Conservation (phyloP, 1,140 invertebrate genomes). For the Zaprionus lachaisei region DNA sequence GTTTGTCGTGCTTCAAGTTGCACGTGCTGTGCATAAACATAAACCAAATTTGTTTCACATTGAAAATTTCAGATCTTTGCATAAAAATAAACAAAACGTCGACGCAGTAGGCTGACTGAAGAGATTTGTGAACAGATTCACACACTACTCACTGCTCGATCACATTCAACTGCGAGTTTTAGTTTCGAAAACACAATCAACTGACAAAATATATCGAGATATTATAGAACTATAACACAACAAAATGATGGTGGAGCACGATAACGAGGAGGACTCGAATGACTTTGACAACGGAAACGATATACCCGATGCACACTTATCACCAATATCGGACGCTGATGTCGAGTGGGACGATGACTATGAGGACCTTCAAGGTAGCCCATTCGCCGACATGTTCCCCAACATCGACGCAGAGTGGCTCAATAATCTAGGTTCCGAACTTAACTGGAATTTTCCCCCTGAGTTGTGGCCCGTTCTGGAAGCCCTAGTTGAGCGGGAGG, state of each 20-base stretch:
- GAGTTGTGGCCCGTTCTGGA: constrained; percentile 2
- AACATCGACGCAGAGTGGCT: not conserved
- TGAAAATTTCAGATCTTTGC: not conserved
- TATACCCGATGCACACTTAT: not conserved
- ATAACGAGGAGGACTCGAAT: not conserved
- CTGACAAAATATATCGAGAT: not conserved
- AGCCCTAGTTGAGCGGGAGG: not conserved
- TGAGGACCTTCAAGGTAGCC: not conserved
- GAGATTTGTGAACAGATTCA: not conserved
- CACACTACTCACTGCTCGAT: not conserved
- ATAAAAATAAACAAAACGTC: not conserved
- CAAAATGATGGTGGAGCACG: not conserved
- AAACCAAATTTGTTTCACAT: constrained; percentile 7
- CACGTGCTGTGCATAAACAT: constrained; percentile 7
- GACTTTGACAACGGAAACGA: not conserved
- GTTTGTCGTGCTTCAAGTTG: constrained; percentile 36
- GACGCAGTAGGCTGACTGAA: not conserved
- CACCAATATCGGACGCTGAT: not conserved
- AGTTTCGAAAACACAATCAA: not conserved
- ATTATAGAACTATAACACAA: not conserved
- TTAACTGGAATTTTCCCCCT: not conserved
- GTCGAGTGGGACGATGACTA: constrained; percentile 2
- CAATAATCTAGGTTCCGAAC: not conserved
- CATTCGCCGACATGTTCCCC: not conserved
- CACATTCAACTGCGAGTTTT: not conserved